These are phyloP conservation scores for Nudaria mundana DNA, from an alignment of 2,888 invertebrate species.

Conservation along the genomic window DNA sequence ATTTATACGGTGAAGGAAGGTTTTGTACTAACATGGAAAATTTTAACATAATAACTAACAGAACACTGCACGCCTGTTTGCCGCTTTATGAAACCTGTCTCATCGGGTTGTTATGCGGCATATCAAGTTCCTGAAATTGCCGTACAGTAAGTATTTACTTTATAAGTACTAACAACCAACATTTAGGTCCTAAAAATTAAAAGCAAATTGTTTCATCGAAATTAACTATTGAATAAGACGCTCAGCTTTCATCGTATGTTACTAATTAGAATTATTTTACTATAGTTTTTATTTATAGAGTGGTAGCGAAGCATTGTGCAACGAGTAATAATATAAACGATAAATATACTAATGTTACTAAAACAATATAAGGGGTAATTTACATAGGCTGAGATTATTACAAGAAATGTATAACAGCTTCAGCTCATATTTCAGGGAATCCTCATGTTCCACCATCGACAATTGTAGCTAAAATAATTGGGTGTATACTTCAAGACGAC, in stretches of 20 bases:
- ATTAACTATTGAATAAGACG: too few relatives aligned
- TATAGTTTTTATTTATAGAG: too few relatives aligned
- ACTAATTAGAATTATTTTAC: too few relatives aligned
- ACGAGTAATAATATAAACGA: too few relatives aligned
- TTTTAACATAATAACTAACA: constrained; percentile 58
- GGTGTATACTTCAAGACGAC: constrained; percentile 83
- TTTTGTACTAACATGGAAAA: constrained; percentile 43
- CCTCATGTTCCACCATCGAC: constrained; percentile 89
- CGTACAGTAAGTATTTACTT: constrained; percentile 71
- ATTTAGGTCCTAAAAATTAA: too few relatives aligned
- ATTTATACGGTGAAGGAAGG: constrained; percentile 17
- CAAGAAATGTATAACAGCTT: too few relatives aligned
- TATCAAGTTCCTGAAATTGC: constrained; percentile 75
- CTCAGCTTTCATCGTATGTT: too few relatives aligned
- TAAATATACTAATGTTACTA: too few relatives aligned
- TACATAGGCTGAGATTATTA: too few relatives aligned
- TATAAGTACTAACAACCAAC: neutral
- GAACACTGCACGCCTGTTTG: constrained; percentile 79
- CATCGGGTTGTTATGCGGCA: constrained; percentile 58
- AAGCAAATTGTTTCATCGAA: too few relatives aligned
- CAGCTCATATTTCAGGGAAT: constrained; percentile 78
- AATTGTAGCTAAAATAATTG: constrained; percentile 91
- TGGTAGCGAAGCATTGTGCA: too few relatives aligned
- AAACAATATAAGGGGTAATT: too few relatives aligned
- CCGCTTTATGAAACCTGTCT: constrained; percentile 77